phyloP scores from a whole-genome alignment of 2,888 invertebrate species.

The Ceraclea dissimilis region DNA sequence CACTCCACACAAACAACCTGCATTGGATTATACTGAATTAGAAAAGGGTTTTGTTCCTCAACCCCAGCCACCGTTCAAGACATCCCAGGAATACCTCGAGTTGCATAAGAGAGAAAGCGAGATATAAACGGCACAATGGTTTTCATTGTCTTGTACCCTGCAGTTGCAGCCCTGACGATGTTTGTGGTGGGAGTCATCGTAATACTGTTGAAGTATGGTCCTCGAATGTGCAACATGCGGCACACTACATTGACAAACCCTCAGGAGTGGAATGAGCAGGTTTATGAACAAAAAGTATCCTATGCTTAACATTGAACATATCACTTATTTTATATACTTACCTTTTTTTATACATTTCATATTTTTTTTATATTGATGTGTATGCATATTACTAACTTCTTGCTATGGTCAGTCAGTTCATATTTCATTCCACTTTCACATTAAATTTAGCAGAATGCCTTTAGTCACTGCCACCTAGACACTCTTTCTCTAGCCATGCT shows the following conservation, averaged over 20 bases:
- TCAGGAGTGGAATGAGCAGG: slow-evolving; percentile 59
- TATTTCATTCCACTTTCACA: no score
- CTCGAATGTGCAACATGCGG: slow-evolving; percentile 61
- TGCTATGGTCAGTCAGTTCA: no score
- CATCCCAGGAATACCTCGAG: slow-evolving; percentile 52
- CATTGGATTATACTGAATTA: slow-evolving; percentile 71
- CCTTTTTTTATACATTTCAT: not conserved
- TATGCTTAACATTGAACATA: slow-evolving; percentile 9
- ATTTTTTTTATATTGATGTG: no score
- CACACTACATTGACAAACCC: slow-evolving; percentile 59
- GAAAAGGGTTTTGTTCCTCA: slow-evolving; percentile 42
- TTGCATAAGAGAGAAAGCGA: slow-evolving; percentile 75
- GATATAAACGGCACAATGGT: slow-evolving; percentile 56
- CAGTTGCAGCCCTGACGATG: slow-evolving; percentile 62
- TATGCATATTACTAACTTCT: no score
- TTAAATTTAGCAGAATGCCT: no score
- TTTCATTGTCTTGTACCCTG: slow-evolving; percentile 72
- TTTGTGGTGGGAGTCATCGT: slow-evolving; percentile 70
- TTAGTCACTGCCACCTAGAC: no score
- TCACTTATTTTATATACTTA: not conserved
- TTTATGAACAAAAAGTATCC: slow-evolving; percentile 50
- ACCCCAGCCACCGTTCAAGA: slow-evolving; percentile 35
- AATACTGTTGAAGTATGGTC: slow-evolving; percentile 66
- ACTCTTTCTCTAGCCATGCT: no score
- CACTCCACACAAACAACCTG: slow-evolving; percentile 74